Base-by-base conservation (phyloP, 2,113 vertebrate genomes). In the Zapornia atra region DNA sequence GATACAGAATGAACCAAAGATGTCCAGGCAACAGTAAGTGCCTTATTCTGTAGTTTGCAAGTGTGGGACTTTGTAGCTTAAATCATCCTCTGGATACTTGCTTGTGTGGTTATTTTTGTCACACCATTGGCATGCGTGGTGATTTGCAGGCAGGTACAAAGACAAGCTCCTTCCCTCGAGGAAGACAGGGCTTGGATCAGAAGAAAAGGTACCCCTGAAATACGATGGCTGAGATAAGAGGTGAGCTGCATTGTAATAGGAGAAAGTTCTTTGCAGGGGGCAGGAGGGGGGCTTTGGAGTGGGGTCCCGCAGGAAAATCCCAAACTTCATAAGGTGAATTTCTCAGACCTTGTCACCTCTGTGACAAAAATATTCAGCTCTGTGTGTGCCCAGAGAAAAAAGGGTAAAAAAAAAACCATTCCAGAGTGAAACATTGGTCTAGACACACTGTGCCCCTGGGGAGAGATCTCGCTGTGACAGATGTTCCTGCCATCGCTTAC, bases 341-440 rank as follows among this genome's bases (percentile, higher is more conserved):
- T 90, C 82, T 90, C 46, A 73, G 79, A 92, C 92, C 88, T 93
- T 93, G 71, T 75, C 31, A 36, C 73, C 59, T 92, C 79, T 88
- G 1, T 77, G 76, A 96, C 82, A 90, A 83, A 92, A 94, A 73
- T 90, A 90, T n/a, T 95, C 68, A n/a, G 31, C 54, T 66, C 31
- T 81, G 16, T 10, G 7, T 93, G 60, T 93, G 66, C 79, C 71
- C 2, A 1, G 76, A 65, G 44, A 42, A 82, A 84, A 66, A 96
- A 85, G 76, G 40, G 24, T 61, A 61, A 90, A 66, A 90, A 38
- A 38, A 93, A 90, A 93, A 40, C 18, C 3, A 10, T 73, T 90
- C 71, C 36, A 34, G 60, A 88, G 75, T 40, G 57, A 80, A 92
- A 33, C 76, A 61, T 63, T 90, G 75, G 38, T 93, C 73, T 91